Evolutionary conservation across 2,888 invertebrate genomes (phyloP), one percentile per base, ranked within the genome.

Genomic region (Kuschelorhynchus macadamiae): DNA sequence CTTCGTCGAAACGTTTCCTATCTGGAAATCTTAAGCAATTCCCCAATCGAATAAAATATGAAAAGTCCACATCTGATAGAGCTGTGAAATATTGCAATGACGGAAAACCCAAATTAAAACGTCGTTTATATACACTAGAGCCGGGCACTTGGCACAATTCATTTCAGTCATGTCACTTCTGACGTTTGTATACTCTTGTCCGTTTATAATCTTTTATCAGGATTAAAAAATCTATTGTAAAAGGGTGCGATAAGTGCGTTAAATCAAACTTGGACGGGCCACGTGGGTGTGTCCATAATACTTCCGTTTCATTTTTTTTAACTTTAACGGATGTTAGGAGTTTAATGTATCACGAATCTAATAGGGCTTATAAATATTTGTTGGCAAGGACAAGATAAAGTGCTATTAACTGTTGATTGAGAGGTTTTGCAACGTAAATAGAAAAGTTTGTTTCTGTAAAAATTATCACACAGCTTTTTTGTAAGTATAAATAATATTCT

Each of bases 91-190:
- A 77, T 77, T 74, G 56, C 76, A 71, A 50, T 36, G 56, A 57
- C 63, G 76, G 76, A 77, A 79, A 79, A 77, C 77, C 74, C 72
- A 75, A 78, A 78, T 79, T 77, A 77, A 75, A 77, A 67, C 61
- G 71, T 74, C 72, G 76, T 79, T 77, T 75, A 72, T 73, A 74
- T 70, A 68, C 56, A 33, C 66, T 50, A 36, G 62, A 69, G 61
- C 56, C 61, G 66, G 71, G 59, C 69, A 55, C 64, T 71, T 57
- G 39, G 64, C 44, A 61, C 65, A 71, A 72, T 72, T 71, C 71
- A 71, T 72, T 72, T 72, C 63, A 62, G 67, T 67, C 72, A 62
- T 67, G 72, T 71, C 72, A 67, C 41, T 41, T 57, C 65, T 71
- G 72, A 72, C 72, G 63, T 65, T 66, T 60, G 60, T 63, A 63